Percentiles rank a stretch among this genome's conserved stretches.
Conservation (phyloP, 2,888 invertebrate genomes). For the Tipula confusa region DNA sequence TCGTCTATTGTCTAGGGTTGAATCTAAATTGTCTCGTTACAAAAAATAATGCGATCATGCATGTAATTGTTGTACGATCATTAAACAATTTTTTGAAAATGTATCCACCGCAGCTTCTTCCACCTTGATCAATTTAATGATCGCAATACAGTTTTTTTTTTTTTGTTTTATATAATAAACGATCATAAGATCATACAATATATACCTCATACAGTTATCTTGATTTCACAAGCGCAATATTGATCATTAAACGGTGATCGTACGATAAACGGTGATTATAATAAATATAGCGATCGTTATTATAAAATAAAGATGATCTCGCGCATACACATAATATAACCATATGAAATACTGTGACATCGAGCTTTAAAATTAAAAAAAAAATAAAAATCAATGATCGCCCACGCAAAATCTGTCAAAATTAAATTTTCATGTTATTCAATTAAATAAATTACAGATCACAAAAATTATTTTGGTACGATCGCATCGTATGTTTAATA, state of each 20-base stretch:
- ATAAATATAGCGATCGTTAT: background rate
- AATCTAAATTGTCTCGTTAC: background rate
- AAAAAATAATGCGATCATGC: background rate
- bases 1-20: constrained; percentile 9
- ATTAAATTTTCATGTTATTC: background rate
- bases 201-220: background rate
- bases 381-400: background rate
- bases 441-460: background rate
- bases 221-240: background rate
- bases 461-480: background rate
- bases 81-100: no score
- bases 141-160: background rate
- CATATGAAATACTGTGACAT: background rate
- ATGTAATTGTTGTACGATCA: background rate
- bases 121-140: background rate
- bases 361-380: background rate
- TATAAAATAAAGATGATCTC: background rate
- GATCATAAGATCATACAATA: background rate
- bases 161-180: no score
- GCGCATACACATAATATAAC: background rate
- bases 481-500: background rate
- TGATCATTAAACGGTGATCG: constrained; percentile 20
- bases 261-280: background rate
- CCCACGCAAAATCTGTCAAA: background rate
- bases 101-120: background rate